A percentile compares a stretch with the other conserved stretches of the same genome.
Evolutionary conservation across 30 jellyfish, hydroid and myxozoan species (phyloP).

Genomic region (Cassiopea xamachana): DNA sequence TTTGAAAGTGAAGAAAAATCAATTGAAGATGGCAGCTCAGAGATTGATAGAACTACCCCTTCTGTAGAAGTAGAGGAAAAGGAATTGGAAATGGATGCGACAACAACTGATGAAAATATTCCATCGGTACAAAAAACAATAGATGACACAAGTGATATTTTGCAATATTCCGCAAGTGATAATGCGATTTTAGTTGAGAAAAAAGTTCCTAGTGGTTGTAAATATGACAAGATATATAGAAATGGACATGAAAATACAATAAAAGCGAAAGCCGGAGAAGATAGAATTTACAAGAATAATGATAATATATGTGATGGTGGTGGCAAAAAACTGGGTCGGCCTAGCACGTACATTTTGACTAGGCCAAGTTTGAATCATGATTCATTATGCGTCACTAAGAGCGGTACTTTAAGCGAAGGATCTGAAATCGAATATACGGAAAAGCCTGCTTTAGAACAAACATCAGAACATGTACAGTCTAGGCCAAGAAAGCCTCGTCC

Average conservation of each 20-base stretch:
- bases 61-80: background rate
- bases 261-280: background rate
- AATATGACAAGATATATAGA: background rate
- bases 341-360: slow-evolving; percentile 24
- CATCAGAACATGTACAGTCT: background rate
- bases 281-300: background rate
- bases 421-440: background rate
- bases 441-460: background rate
- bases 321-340: background rate
- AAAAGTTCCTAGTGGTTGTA: background rate
- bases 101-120: background rate
- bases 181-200: background rate
- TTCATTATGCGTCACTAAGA: background rate
- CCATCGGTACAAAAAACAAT: background rate
- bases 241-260: background rate
- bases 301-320: background rate
- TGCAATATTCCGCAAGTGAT: background rate
- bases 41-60: background rate
- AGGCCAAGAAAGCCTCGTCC: slow-evolving; percentile 24
- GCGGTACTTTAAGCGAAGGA: background rate
- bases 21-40: background rate
- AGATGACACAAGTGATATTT: background rate
- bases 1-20: too few species aligned
- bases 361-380: background rate
- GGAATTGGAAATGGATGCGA: background rate